Evolutionary conservation across 1,140 invertebrate genomes (phyloP).

Genomic region (Matsumurasca onukii): DNA sequence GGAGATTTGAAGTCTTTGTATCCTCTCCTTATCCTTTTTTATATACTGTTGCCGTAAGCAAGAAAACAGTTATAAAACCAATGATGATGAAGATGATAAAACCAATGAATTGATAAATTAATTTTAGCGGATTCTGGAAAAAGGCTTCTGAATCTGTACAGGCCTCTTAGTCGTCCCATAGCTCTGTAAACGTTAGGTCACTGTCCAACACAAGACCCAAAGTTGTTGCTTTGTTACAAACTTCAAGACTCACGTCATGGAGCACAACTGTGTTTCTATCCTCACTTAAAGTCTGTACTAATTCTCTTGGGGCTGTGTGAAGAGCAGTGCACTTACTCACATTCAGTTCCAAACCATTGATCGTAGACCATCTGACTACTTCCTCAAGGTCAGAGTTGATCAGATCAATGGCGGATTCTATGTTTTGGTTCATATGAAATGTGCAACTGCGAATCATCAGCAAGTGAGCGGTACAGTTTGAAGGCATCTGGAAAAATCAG

Average conservation of each 20-base stretch:
- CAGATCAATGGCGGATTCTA: not conserved
- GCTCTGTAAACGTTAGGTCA: not conserved
- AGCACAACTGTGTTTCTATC: not conserved
- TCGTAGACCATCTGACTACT: not conserved
- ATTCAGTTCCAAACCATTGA: not conserved
- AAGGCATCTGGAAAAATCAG: not conserved
- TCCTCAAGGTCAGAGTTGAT: not conserved
- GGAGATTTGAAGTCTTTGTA: not conserved
- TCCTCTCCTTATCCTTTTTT: not conserved
- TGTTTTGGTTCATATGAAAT: not conserved
- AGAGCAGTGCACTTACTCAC: not conserved
- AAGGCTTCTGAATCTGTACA: not conserved
- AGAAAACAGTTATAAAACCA: not conserved
- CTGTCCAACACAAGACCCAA: not conserved
- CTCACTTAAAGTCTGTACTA: too few relatives aligned
- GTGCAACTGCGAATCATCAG: not conserved
- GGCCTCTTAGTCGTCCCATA: not conserved
- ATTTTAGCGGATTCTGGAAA: not conserved
- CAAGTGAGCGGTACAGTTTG: not conserved
- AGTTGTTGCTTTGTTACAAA: not conserved
- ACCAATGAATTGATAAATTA: not conserved
- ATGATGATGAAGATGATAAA: too few relatives aligned
- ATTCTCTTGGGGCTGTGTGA: too few relatives aligned
- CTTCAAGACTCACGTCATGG: not conserved
- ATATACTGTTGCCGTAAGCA: not conserved